Evolutionary conservation across 1,140 invertebrate genomes (phyloP).

Genomic region (Drosophila tropicalis): DNA sequence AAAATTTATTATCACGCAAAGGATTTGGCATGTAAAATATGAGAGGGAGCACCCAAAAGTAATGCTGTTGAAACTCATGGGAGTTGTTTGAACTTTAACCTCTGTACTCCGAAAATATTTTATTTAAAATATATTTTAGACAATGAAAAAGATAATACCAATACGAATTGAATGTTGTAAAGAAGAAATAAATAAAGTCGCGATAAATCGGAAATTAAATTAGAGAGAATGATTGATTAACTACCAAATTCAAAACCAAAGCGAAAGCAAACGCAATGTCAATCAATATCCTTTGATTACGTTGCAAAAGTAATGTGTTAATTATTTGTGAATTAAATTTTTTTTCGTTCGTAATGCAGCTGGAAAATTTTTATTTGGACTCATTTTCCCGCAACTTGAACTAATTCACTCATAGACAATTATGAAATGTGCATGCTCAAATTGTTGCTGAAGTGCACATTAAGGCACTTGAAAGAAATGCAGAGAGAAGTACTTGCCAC

Average conservation of each 20-base stretch:
- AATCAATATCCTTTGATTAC: too few relatives aligned
- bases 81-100: constrained; percentile 8
- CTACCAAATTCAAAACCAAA: background rate
- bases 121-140: background rate
- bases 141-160: background rate
- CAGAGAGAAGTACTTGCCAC: constrained; percentile 30
- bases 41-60: constrained; percentile 6
- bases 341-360: background rate
- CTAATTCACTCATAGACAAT: constrained; percentile 65
- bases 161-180: background rate
- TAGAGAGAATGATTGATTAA: too few relatives aligned
- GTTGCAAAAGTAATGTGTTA: too few relatives aligned
- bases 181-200: too few relatives aligned
- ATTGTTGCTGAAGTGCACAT: constrained; percentile 43
- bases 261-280: background rate
- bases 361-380: constrained; percentile 6
- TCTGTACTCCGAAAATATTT: constrained; percentile 7
- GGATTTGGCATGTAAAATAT: constrained; percentile 52
- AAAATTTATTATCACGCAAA: constrained; percentile 56
- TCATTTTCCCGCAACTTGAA: constrained; percentile 25
- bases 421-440: constrained; percentile 49
- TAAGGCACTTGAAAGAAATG: constrained; percentile 46
- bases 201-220: too few relatives aligned
- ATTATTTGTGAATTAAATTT: too few relatives aligned
- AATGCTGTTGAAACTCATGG: constrained; percentile 12